Conservation (phyloP, 1,140 invertebrate genomes). For the Trissolcus basalis region DNA sequence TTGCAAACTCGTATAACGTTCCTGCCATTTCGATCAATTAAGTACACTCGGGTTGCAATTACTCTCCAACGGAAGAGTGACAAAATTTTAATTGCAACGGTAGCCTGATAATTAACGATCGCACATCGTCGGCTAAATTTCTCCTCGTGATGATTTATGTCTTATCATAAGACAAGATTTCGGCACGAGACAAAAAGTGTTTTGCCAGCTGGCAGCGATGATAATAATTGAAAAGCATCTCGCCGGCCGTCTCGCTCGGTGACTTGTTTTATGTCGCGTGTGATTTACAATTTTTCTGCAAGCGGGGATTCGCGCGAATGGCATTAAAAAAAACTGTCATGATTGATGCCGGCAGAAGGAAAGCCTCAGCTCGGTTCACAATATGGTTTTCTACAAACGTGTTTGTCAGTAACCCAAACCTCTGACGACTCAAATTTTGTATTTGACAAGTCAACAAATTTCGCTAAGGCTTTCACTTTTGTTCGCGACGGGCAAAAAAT, state of each 20-base stretch:
- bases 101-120: slow-evolving; percentile 47
- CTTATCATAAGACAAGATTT: slow-evolving; percentile 54
- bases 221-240: slow-evolving; percentile 41
- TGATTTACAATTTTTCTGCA: no score
- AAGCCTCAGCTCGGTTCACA: no score
- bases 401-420: no score
- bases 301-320: no score
- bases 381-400: no score
- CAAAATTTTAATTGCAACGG: slow-evolving; percentile 56
- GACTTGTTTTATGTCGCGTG: no score
- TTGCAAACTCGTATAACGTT: slow-evolving; percentile 11
- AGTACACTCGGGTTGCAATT: slow-evolving; percentile 28
- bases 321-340: no score
- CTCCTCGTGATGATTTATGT: slow-evolving; percentile 53
- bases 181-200: slow-evolving; percentile 55
- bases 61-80: slow-evolving; percentile 39
- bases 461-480: slow-evolving; percentile 4
- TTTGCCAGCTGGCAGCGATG: slow-evolving; percentile 38
- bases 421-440: no score
- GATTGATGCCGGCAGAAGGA: no score
- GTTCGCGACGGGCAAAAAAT: neutral
- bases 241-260: no score
- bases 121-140: slow-evolving; percentile 51
- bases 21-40: slow-evolving; percentile 22
- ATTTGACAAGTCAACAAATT: neutral